Evolutionary conservation across 2,113 vertebrate genomes (phyloP).

Genomic region (Marcusenius ussheri): DNA sequence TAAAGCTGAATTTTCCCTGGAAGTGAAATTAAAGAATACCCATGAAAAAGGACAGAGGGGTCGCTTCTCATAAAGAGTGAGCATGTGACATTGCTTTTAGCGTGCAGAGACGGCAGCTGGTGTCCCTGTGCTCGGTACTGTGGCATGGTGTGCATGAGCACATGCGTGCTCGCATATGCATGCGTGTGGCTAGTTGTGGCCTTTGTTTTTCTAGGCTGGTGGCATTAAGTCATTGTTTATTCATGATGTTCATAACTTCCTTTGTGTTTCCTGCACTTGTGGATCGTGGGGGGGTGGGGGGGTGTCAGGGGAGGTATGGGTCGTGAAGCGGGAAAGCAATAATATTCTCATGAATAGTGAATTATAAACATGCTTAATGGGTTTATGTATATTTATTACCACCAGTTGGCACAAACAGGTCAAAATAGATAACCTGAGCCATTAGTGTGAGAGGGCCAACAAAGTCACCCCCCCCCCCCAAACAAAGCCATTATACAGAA

Average conservation of each 20-base stretch:
- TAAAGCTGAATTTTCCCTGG: background rate
- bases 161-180: constrained; percentile 13
- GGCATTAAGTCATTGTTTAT: constrained; percentile 47
- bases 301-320: constrained; percentile 51
- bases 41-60: background rate
- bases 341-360: constrained; percentile 50
- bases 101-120: background rate
- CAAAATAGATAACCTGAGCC: background rate
- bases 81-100: background rate
- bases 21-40: background rate
- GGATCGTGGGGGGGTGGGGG: constrained; percentile 40
- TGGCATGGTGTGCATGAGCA: background rate
- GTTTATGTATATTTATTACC: constrained; percentile 27
- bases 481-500: background rate
- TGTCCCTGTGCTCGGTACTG: background rate
- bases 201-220: background rate
- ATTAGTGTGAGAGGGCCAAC: background rate
- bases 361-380: constrained; percentile 62
- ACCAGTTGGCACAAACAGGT: background rate
- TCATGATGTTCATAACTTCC: constrained; percentile 48
- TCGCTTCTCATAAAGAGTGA: background rate
- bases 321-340: constrained; percentile 56
- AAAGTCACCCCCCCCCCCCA: background rate
- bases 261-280: constrained; percentile 44
- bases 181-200: background rate